Evolutionary conservation across 2,888 invertebrate species (phyloP).

Genomic region (Yponomeuta evonymella): DNA sequence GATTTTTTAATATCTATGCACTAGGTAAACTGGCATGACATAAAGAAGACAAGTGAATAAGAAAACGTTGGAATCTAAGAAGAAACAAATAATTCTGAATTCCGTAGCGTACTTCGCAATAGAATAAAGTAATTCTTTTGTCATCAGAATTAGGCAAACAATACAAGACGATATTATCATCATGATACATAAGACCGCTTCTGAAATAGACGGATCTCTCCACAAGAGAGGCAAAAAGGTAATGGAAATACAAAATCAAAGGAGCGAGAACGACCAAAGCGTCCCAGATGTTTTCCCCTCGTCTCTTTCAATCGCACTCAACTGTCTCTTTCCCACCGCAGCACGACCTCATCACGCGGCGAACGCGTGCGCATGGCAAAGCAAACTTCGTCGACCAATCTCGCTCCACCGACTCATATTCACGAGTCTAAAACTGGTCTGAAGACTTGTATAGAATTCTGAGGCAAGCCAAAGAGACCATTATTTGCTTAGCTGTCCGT

Average conservation of each 20-base stretch:
- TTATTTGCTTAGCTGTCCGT: neutral
- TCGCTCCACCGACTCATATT: constrained; percentile 8
- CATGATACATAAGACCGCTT: neutral
- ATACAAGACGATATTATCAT: neutral
- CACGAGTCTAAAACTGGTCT: constrained; percentile 27
- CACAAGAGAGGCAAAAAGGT: constrained; percentile 5
- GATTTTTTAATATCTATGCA: neutral
- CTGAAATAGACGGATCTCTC: constrained; percentile 6
- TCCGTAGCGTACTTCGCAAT: neutral
- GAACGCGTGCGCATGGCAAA: constrained; percentile 30
- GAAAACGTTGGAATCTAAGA: no score
- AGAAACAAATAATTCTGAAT: neutral
- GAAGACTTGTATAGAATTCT: constrained; percentile 24
- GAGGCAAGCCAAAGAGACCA: neutral
- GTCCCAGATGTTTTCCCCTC: constrained; percentile 46
- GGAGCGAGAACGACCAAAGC: constrained; percentile 19
- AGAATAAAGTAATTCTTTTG: neutral
- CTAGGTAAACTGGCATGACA: neutral
- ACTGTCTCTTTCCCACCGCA: constrained; percentile 28
- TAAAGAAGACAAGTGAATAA: neutral
- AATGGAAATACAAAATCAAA: constrained; percentile 11
- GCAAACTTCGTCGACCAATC: constrained; percentile 11
- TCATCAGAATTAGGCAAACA: neutral
- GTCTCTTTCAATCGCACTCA: constrained; percentile 32
- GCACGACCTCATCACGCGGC: constrained; percentile 36